Percentiles rank a stretch among this genome's conserved stretches.
These are phyloP conservation scores for Parochlus steinenii DNA, from an alignment of 2,888 invertebrate genomes.

Conservation along the genomic window DNA sequence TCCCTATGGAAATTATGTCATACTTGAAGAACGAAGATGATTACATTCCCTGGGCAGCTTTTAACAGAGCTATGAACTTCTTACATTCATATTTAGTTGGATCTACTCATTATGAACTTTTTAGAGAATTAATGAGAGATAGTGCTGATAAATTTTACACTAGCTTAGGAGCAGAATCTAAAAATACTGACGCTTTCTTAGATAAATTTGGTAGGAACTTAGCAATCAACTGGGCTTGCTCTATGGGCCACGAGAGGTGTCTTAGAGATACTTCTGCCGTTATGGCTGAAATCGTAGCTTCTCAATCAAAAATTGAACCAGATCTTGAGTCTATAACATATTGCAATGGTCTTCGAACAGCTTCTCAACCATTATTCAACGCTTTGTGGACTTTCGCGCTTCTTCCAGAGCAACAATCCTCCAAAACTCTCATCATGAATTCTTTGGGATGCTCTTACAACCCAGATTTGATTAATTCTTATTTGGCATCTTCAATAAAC, in stretches of 20 bases:
- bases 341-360: conserved; percentile 2
- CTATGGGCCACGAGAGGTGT: conserved; percentile 1
- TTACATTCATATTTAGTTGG: conserved; percentile 22
- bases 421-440: neutral
- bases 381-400: conserved; percentile 1
- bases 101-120: neutral
- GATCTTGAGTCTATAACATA: no score
- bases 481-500: neutral
- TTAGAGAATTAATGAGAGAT: conserved; percentile 2
- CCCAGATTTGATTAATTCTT: neutral
- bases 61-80: conserved; percentile 31
- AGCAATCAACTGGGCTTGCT: conserved; percentile 6
- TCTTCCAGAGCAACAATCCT: neutral
- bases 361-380: neutral
- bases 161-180: neutral
- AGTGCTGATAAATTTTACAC: neutral
- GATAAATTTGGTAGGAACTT: neutral
- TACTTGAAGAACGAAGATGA: conserved; percentile 45
- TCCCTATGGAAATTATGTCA: conserved; percentile 34
- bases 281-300: neutral
- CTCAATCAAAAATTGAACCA: neutral
- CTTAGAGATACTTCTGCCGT: neutral
- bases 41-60: conserved; percentile 49
- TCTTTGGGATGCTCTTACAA: conserved; percentile 5
- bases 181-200: no score